These are phyloP conservation scores for Ectemnius cavifrons DNA, from an alignment of 2,888 invertebrate genomes.

Conservation along the genomic window DNA sequence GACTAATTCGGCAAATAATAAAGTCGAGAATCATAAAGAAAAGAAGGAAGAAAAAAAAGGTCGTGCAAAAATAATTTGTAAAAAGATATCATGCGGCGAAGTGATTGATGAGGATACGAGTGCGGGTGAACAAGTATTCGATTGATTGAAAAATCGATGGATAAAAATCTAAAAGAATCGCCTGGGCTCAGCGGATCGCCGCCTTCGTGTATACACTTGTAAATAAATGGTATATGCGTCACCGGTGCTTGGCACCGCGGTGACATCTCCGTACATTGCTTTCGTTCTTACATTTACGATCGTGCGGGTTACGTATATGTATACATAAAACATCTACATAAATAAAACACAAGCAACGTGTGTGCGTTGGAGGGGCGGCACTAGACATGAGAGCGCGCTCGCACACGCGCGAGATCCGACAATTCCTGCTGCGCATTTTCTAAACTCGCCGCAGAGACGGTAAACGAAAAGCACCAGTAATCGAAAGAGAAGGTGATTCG, in stretches of 20 bases:
- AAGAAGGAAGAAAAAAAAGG: background rate
- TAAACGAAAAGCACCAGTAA: slow-evolving; percentile 1
- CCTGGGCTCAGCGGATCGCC: slow-evolving; percentile 61
- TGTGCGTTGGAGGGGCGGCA: slow-evolving; percentile 50
- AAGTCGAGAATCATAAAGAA: background rate
- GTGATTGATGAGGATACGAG: background rate
- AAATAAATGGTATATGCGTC: slow-evolving; percentile 61
- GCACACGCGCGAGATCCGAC: background rate
- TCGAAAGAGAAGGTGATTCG: background rate
- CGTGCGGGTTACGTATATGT: slow-evolving; percentile 58
- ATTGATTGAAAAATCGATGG: slow-evolving; percentile 17
- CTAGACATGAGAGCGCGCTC: background rate
- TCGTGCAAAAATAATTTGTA: background rate
- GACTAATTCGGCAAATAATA: background rate
- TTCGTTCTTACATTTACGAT: slow-evolving; percentile 60
- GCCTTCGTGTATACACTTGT: slow-evolving; percentile 60
- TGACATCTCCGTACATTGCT: slow-evolving; percentile 37
- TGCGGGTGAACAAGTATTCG: background rate
- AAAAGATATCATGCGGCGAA: no score
- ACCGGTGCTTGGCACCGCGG: slow-evolving; percentile 52
- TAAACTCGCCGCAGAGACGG: background rate
- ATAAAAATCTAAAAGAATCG: slow-evolving; percentile 6
- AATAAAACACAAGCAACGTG: slow-evolving; percentile 50
- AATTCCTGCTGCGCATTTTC: no score
- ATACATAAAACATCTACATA: slow-evolving; percentile 51